Evolutionary conservation across 2,888 invertebrate genomes (phyloP).

Genomic region (Andrena bicolor): DNA sequence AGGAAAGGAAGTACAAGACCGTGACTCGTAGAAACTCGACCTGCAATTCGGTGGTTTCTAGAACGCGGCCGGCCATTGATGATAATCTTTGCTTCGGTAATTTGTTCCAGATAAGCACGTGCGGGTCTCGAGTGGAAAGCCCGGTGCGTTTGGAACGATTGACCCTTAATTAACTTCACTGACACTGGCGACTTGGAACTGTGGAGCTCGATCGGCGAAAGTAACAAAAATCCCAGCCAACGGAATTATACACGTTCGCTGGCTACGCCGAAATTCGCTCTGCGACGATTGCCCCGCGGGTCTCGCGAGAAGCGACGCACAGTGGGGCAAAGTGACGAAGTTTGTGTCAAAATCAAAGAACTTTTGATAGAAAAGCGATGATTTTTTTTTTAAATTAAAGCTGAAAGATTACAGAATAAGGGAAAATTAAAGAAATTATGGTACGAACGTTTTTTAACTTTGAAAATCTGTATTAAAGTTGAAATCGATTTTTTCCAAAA

Average conservation of each 20-base stretch:
- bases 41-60: conserved; percentile 45
- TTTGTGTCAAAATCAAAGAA: too few species aligned
- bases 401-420: too few species aligned
- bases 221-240: background rate
- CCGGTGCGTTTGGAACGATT: background rate
- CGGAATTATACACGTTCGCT: conserved; percentile 43
- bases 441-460: too few species aligned
- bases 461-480: too few species aligned
- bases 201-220: background rate
- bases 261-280: background rate
- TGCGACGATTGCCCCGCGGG: conserved; percentile 15
- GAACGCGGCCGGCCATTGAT: conserved; percentile 41
- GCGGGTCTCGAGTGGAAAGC: background rate
- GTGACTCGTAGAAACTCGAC: conserved; percentile 64
- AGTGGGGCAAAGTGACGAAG: too few species aligned
- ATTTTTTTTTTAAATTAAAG: too few species aligned
- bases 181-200: background rate
- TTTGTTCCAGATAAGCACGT: conserved; percentile 31
- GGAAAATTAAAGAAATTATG: too few species aligned
- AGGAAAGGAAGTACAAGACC: conserved; percentile 53
- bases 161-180: background rate
- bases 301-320: conserved; percentile 42
- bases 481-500: too few species aligned
- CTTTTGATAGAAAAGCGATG: too few species aligned
- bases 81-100: conserved; percentile 41